Evolutionary conservation across 2,113 vertebrate genomes (phyloP).

Genomic region (Eubucco bourcierii): DNA sequence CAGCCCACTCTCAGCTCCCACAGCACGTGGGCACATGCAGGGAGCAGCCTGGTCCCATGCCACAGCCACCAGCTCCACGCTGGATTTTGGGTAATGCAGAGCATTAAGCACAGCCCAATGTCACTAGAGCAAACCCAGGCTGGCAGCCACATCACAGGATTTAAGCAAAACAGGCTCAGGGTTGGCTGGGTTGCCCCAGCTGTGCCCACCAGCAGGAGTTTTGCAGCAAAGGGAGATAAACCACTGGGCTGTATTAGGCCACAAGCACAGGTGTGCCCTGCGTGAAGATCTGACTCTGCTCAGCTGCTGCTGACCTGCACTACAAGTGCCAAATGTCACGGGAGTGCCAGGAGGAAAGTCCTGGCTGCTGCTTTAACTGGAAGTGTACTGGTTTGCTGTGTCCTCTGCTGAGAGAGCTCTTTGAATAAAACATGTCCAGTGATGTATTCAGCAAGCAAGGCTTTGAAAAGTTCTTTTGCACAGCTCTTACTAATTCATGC

Average conservation of each 20-base stretch:
- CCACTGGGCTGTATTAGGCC: accelerated
- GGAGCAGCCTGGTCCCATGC: accelerated
- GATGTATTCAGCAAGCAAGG: slow-evolving; percentile 76
- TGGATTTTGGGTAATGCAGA: accelerated
- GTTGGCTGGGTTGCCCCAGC: not conserved
- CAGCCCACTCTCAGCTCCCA: not conserved
- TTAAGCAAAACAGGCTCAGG: not conserved
- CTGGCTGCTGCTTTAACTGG: slow-evolving; percentile 47
- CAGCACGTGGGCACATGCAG: not conserved
- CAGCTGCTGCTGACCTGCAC: accelerated
- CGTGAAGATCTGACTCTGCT: accelerated
- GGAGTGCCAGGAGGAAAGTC: slow-evolving; percentile 19
- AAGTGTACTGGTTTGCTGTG: slow-evolving; percentile 20
- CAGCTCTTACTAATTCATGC: slow-evolving; percentile 12
- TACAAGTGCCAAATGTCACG: not conserved
- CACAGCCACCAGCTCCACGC: accelerated
- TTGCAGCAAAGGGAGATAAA: not conserved
- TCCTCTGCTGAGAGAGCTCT: slow-evolving; percentile 29
- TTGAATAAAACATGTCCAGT: slow-evolving; percentile 77
- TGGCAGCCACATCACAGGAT: accelerated
- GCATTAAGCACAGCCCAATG: not conserved
- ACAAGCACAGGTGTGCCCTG: accelerated
- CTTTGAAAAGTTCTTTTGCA: slow-evolving; percentile 61
- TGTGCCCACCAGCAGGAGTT: not conserved
- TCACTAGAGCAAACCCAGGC: too few relatives aligned